Percentiles rank a stretch among this genome's conserved stretches.
phyloP scores from a whole-genome alignment of 2,797 vertebrate genomes.

The Notolepis coatsorum region DNA sequence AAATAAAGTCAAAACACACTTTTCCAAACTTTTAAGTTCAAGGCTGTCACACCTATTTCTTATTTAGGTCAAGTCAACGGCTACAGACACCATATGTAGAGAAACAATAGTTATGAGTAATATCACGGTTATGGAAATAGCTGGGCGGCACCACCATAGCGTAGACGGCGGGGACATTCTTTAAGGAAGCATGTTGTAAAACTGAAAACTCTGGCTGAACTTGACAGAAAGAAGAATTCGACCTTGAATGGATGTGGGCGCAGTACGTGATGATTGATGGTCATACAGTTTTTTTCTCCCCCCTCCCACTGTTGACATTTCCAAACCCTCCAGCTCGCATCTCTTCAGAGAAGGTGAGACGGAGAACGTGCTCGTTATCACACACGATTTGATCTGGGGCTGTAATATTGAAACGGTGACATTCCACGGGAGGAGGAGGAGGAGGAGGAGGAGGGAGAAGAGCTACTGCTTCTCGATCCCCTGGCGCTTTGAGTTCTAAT shows the following conservation, averaged over 20 bases:
- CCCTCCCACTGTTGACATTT: neutral
- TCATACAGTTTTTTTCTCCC: conserved; percentile 34
- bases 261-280: conserved; percentile 27
- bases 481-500: no score
- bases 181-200: conserved; percentile 83
- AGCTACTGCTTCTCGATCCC: no score
- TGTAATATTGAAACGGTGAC: no score
- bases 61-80: neutral
- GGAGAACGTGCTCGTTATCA: no score
- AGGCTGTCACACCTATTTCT: neutral
- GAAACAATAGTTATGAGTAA: conserved; percentile 45
- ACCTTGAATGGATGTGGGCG: conserved; percentile 38
- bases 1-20: no score
- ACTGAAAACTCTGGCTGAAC: conserved; percentile 80
- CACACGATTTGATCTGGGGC: no score
- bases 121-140: conserved; percentile 73
- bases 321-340: no score
- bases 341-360: no score
- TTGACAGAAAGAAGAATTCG: conserved; percentile 44
- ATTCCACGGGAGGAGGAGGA: no score
- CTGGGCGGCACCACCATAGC: conserved; percentile 70
- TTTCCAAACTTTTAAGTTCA: neutral
- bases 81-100: neutral
- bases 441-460: no score
- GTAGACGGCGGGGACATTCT: conserved; percentile 61